Evolutionary conservation across 2,113 vertebrate genomes (phyloP).

Genomic region (Uropsilus gracilis): DNA sequence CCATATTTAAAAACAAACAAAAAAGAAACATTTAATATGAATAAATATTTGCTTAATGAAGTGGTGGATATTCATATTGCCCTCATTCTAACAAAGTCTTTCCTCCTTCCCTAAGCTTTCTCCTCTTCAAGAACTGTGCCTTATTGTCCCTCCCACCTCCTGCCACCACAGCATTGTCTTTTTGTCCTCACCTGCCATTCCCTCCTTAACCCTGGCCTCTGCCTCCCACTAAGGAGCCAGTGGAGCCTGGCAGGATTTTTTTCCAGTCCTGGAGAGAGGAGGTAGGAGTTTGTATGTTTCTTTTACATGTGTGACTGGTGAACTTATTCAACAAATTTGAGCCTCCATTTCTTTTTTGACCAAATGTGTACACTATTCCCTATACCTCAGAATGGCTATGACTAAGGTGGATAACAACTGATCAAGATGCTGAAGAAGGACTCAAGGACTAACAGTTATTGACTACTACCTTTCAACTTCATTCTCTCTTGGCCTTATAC

Average conservation of each 20-base stretch:
- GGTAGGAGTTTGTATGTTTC: not conserved
- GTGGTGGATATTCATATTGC: not conserved
- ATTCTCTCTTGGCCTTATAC: not conserved
- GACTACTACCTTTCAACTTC: not conserved
- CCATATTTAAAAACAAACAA: no score
- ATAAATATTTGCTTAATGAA: not conserved
- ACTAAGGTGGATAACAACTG: not conserved
- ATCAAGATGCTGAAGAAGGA: no score
- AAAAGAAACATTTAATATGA: not conserved
- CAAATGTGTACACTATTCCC: not conserved
- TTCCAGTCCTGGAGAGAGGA: no score
- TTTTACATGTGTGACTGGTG: not conserved
- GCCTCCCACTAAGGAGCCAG: not conserved
- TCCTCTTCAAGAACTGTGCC: not conserved
- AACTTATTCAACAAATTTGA: not conserved
- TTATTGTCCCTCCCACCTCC: no score
- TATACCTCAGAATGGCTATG: not conserved
- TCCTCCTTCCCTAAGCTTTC: not conserved
- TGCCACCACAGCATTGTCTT: not conserved
- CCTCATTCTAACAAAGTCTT: not conserved
- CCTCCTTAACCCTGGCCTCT: not conserved
- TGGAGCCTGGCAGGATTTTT: rapidly evolving
- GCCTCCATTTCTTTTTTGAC: not conserved
- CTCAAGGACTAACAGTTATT: not conserved
- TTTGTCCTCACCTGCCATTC: no score